These are phyloP conservation scores for Psilopsiagon aurifrons DNA, from an alignment of 2,113 vertebrate species.

Conservation along the genomic window DNA sequence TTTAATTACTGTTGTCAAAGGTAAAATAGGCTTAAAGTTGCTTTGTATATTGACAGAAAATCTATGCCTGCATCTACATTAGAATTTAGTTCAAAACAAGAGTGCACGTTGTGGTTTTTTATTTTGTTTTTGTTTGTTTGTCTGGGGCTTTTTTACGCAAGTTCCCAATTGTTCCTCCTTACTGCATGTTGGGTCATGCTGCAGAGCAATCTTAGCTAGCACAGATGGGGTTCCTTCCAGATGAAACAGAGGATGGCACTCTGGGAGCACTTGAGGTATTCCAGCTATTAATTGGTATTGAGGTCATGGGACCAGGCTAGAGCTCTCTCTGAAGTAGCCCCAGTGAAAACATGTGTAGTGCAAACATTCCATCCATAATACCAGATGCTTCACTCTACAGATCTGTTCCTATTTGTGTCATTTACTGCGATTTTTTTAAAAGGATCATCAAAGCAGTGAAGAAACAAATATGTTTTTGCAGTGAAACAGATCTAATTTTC, in stretches of 20 bases:
- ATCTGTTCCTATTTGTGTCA: background rate
- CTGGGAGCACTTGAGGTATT: background rate
- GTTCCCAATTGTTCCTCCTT: background rate
- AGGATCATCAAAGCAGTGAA: background rate
- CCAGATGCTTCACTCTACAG: background rate
- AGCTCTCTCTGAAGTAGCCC: background rate
- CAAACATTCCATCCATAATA: background rate
- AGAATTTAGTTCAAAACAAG: background rate
- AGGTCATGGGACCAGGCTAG: background rate
- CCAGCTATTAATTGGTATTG: background rate
- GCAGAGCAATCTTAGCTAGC: background rate
- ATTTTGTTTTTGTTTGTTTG: background rate
- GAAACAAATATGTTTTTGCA: background rate
- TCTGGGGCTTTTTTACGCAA: background rate
- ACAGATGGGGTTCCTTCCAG: background rate
- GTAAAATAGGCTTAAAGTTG: background rate
- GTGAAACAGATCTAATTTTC: background rate
- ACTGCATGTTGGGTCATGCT: background rate
- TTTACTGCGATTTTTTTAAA: background rate
- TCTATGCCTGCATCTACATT: background rate
- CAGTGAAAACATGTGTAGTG: fast-evolving
- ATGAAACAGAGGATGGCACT: background rate
- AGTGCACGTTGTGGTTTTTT: background rate
- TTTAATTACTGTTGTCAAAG: background rate
- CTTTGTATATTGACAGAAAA: background rate